Evolutionary conservation across 1,140 invertebrate species (phyloP), one percentile per base, ranked within the genome.

Genomic region (Hesperophylax magnus): DNA sequence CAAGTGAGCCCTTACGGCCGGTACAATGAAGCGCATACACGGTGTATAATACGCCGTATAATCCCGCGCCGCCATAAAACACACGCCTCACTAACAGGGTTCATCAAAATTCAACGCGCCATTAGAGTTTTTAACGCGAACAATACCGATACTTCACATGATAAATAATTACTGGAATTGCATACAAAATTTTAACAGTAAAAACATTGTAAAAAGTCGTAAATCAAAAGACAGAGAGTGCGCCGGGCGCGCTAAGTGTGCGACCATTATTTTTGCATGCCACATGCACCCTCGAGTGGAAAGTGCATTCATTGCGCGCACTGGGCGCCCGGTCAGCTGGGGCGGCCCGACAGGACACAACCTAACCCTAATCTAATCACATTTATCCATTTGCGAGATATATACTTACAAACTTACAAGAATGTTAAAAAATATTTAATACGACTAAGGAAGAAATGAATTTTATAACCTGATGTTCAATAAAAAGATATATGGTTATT

Each of bases 181-280:
- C 77, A 54, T 63, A 71, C 77, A 78, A 78, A 78, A 78, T 63
- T 22, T 65, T 20, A 52, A 54, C 77, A 47, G 76, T 67, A 78
- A 78, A 78, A 78, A 78, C 77, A 78, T 78, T 71, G 77, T 78
- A 71, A 78, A 78, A 78, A 78, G 47, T 54, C 77, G 60, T 78
- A 78, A 78, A 78, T 78, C 77, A 78, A 78, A 78, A 67, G 60
- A 78, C 34, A 71, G 76, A 14, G 76, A 60, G 65, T 47, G 63
- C 77, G 77, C 56, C 31, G 60, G 77, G 31, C 60, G 77, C 65
- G 54, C 77, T 56, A 31, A 71, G 61, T 77, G 58, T 54, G n/a
- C 15, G 65, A 71, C 77, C 77, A 78, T 78, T 78, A 78, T 71
- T 78, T 67, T 71, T 67, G 77, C 77, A 78, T 71, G 77, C 77